Conservation (phyloP, 2,888 invertebrate species). For the Galerucella calmariensis region DNA sequence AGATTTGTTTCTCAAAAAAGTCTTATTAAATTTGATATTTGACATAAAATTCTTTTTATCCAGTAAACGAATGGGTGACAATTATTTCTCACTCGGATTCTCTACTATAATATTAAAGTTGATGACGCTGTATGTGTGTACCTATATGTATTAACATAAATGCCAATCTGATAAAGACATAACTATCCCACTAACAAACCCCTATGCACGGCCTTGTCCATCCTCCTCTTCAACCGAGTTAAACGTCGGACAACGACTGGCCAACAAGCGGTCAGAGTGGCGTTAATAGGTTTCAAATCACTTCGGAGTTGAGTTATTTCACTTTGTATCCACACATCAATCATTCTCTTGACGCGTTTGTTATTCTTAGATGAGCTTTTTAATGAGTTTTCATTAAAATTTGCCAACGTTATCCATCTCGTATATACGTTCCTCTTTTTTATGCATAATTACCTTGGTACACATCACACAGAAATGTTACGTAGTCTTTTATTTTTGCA, state of each 20-base stretch:
- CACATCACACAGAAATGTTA: conserved; percentile 22
- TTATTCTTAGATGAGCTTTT: conserved; percentile 51
- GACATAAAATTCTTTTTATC: too few relatives aligned
- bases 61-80: too few relatives aligned
- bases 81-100: too few relatives aligned
- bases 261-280: conserved; percentile 26
- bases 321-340: conserved; percentile 45
- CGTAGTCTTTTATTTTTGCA: conserved; percentile 27
- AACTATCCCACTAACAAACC: conserved; percentile 11
- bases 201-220: conserved; percentile 11
- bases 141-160: neutral
- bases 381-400: conserved; percentile 55
- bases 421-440: conserved; percentile 48
- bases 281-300: conserved; percentile 42
- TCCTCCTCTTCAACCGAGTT: conserved; percentile 2
- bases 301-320: conserved; percentile 42
- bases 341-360: conserved; percentile 44
- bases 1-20: too few relatives aligned
- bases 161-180: conserved; percentile 6
- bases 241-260: conserved; percentile 10
- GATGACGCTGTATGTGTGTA: neutral
- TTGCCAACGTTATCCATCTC: conserved; percentile 53
- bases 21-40: too few relatives aligned
- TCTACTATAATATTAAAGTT: neutral
- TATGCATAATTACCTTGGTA: conserved; percentile 38